Conservation (phyloP, 2,113 vertebrate species). For the Protobothrops flavoviridis region DNA sequence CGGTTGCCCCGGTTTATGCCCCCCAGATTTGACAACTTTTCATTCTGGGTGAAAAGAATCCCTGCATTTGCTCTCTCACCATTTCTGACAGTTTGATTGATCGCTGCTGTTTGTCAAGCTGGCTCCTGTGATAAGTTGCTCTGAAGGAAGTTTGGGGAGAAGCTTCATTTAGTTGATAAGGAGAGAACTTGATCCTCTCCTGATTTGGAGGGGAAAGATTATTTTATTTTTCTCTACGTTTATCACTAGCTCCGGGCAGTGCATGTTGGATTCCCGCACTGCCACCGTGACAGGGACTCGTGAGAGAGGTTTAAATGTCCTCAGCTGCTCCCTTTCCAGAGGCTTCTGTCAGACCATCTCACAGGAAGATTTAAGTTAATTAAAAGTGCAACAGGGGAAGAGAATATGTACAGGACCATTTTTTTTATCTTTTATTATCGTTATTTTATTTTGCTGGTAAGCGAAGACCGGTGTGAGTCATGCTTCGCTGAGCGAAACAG, state of each 20-base stretch:
- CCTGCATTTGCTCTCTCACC: not conserved
- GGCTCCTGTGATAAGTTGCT: not conserved
- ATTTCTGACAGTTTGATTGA: not conserved
- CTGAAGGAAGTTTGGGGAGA: too few species aligned
- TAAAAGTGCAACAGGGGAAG: not conserved
- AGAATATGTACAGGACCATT: not conserved
- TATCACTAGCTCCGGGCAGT: not conserved
- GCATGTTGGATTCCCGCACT: not conserved
- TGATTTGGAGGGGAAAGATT: not conserved
- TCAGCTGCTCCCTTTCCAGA: not conserved
- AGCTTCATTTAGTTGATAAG: not conserved
- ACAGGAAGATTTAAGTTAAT: constrained; percentile 5
- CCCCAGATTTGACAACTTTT: not conserved
- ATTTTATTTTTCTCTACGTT: not conserved
- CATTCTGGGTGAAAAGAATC: not conserved
- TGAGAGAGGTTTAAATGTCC: not conserved
- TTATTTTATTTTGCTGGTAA: not conserved
- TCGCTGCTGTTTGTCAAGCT: not conserved
- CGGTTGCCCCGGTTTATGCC: not conserved
- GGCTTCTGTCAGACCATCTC: not conserved
- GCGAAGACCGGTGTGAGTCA: not conserved
- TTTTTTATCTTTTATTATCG: not conserved
- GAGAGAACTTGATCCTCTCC: not conserved
- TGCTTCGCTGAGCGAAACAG: constrained; percentile 8
- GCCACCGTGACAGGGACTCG: too few species aligned